Percentiles rank a stretch among this genome's conserved stretches.
Evolutionary conservation across 2,888 invertebrate genomes (phyloP).

Genomic region (Mythimna vitellina): DNA sequence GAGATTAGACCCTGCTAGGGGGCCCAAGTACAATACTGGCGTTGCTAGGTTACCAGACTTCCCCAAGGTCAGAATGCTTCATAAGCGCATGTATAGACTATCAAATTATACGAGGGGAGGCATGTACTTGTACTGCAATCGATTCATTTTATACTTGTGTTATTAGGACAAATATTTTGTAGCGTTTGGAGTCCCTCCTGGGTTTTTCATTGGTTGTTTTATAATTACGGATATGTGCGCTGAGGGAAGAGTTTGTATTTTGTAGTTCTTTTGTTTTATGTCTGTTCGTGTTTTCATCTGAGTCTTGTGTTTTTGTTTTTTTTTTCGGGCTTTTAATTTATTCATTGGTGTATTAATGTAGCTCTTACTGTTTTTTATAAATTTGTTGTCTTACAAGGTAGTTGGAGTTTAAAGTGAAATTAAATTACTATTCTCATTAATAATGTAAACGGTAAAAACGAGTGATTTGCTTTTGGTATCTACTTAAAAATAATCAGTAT

Average conservation of each 20-base stretch:
- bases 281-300: constrained; percentile 18
- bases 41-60: constrained; percentile 88
- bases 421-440: too few species aligned
- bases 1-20: constrained; percentile 84
- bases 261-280: constrained; percentile 39
- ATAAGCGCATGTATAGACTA: constrained; percentile 79
- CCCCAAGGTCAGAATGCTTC: constrained; percentile 87
- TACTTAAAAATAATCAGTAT: too few species aligned
- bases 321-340: not conserved
- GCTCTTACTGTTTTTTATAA: not conserved
- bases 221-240: constrained; percentile 55
- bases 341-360: not conserved
- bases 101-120: constrained; percentile 80
- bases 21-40: constrained; percentile 81
- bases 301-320: constrained; percentile 9
- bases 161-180: constrained; percentile 67
- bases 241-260: constrained; percentile 37
- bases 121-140: constrained; percentile 69
- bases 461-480: not conserved
- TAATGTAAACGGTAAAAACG: not conserved
- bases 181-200: constrained; percentile 59
- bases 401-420: not conserved
- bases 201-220: constrained; percentile 44
- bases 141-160: constrained; percentile 74
- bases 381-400: not conserved